Base-by-base conservation (phyloP, 1,140 invertebrate species). In the Paralvinella palmiformis region DNA sequence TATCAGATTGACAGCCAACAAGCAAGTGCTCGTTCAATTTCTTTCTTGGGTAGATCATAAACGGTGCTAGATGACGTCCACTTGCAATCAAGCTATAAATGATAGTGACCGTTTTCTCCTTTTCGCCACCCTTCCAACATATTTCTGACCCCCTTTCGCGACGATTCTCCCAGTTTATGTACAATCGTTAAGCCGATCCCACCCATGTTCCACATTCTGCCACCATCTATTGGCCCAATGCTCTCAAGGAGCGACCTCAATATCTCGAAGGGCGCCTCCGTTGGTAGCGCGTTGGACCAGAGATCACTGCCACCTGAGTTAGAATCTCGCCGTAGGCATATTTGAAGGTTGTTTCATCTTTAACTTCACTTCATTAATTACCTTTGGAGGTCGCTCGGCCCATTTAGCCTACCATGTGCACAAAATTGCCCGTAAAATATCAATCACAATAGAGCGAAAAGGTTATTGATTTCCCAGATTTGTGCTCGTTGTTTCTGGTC, bases 121-220 rank as follows among this genome's bases (percentile, higher is more conserved):
- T 59, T 72, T 84, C 81, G 3, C 69, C 78, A 61, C 76, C 79
- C 7, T 64, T 37, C 76, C 78, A 5, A 84, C 75, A 73, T 83
- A 76, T 65, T 74, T 75, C 31, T 62, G 56, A 35, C 81, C 79
- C 71, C 73, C 74, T 62, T 64, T 69, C 36, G 77, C 72, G 13
- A 84, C 64, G 57, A 85, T 70, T 71, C 79, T 82, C 32, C 66
- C 56, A 36, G 76, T 66, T 78, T 79, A 24, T 81, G 75, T 3
- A 83, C 79, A 24, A 78, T 82, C 27, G 78, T 79, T 35, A 83
- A 66, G 15, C 81, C 81, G 7, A 78, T 83, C 69, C 84, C 83
- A 68, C 84, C 82, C 32, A 81, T 69, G 67, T 84, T 83, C 58
- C 73, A 82, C 15, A 83, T 78, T 17, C 33, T 60, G 35, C 24